Evolutionary conservation across 2,888 invertebrate genomes (phyloP).

Genomic region (Lasioglossum vierecki): DNA sequence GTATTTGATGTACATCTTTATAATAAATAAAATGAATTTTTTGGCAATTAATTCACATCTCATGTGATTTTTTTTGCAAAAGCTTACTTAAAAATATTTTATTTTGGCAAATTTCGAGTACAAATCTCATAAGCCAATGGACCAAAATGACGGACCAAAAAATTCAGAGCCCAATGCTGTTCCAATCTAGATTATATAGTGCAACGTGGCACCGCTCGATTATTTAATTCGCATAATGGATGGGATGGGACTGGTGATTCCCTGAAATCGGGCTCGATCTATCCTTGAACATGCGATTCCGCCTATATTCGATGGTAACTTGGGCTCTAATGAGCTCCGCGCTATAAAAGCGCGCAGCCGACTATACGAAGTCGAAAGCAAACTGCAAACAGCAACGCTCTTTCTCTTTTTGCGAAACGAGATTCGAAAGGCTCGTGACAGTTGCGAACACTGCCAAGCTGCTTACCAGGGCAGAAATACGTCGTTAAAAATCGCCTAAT

Average conservation of each 20-base stretch:
- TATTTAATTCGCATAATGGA: background rate
- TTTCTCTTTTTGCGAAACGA: slow-evolving; percentile 26
- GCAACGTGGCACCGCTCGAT: background rate
- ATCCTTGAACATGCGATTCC: background rate
- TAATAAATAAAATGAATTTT: no score
- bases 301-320: background rate
- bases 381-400: background rate
- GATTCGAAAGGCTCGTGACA: slow-evolving; percentile 22
- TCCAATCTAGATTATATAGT: background rate
- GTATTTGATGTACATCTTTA: no score
- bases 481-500: slow-evolving; percentile 32
- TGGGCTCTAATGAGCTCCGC: background rate
- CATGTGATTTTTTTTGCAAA: no score
- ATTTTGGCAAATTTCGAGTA: no score
- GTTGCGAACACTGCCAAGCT: background rate
- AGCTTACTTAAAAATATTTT: no score
- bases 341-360: background rate
- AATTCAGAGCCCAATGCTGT: background rate
- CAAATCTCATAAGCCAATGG: no score
- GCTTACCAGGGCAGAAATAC: slow-evolving; percentile 28
- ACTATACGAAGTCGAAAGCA: background rate
- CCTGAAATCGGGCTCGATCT: slow-evolving; percentile 6
- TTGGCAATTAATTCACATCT: no score
- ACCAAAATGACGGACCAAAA: background rate
- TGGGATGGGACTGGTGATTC: background rate